These are phyloP conservation scores for Lepeophtheirus nordmannii DNA, from an alignment of 2,888 invertebrate genomes.

Conservation along the genomic window DNA sequence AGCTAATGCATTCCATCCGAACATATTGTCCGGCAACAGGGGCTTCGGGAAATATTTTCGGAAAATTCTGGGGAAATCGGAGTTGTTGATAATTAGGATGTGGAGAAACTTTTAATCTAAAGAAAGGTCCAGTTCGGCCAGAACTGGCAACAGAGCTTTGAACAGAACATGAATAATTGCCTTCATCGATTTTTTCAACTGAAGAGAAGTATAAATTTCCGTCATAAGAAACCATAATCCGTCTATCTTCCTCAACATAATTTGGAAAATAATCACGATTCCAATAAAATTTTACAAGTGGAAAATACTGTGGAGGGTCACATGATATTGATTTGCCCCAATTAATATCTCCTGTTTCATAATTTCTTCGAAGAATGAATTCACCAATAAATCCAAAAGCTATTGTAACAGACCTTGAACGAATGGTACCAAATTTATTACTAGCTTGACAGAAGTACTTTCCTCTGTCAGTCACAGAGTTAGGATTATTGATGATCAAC, in stretches of 20 bases:
- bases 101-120: slow-evolving; percentile 60
- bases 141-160: slow-evolving; percentile 70
- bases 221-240: slow-evolving; percentile 83
- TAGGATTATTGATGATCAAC: slow-evolving; percentile 69
- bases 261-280: slow-evolving; percentile 73
- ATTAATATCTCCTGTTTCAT: slow-evolving; percentile 70
- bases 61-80: slow-evolving; percentile 84
- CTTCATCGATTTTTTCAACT: slow-evolving; percentile 72
- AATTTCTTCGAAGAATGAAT: slow-evolving; percentile 69
- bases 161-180: slow-evolving; percentile 79
- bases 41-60: slow-evolving; percentile 84
- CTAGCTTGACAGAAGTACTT: slow-evolving; percentile 77
- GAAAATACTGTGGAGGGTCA: slow-evolving; percentile 82
- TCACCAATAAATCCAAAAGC: slow-evolving; percentile 77
- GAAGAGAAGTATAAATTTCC: slow-evolving; percentile 88
- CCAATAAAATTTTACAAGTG: slow-evolving; percentile 78
- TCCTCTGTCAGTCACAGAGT: slow-evolving; percentile 61
- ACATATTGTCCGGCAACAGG: slow-evolving; percentile 78
- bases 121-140: slow-evolving; percentile 78
- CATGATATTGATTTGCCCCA: slow-evolving; percentile 86
- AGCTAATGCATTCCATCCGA: slow-evolving; percentile 80
- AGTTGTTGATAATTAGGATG: slow-evolving; percentile 78
- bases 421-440: slow-evolving; percentile 73
- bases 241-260: slow-evolving; percentile 77
- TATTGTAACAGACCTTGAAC: slow-evolving; percentile 69